Evolutionary conservation across 2,113 vertebrate species (phyloP), one percentile per base, ranked within the genome.

Genomic region (Osmerus mordax): DNA sequence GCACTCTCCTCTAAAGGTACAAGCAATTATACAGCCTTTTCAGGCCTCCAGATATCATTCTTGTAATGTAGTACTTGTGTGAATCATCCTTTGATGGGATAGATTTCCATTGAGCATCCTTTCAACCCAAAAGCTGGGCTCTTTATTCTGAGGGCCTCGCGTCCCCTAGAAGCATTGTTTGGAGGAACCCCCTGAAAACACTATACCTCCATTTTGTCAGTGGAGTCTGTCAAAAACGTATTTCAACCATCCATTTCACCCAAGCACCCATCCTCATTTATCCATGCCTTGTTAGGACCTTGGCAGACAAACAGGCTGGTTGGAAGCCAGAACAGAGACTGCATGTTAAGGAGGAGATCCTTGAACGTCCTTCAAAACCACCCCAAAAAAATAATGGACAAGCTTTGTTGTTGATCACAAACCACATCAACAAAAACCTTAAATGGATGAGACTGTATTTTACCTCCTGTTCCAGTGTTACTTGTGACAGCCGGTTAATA

Each of bases 401-500:
- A 53, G 28, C 25, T 58, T 65, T 60, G 41, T 71, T 60, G 41
- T 71, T 56, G 56, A 21, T 73, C 21, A 36, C 58, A 36, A 59
- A 15, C 54, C 62, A 59, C 60, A 65, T 47, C 41, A 12, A 32
- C 41, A 60, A 70, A n/a, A 19, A 56, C 73, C 58, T 61, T 61
- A 67, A 70, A 71, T 80, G 73, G 71, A 76, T 80, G 67, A 62
- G 19, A 73, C 67, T 73, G 60, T 84, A 76, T 72, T 74, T 29
- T 55, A 69, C 67, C 72, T 55, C 74, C 69, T 54, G 28, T 11
- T 47, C 9, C 9, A 47, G 41, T 11, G 41, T 47, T 47, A 47
- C 41, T 47, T 12, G 62, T 79, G 69, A 81, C 82, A 81, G 76
- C 76, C 75, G 79, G 82, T 81, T 72, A 69, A 67, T 63, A 81